Conservation (phyloP, 2,797 vertebrate genomes). For the Ctenochaetus hawaiiensis region DNA sequence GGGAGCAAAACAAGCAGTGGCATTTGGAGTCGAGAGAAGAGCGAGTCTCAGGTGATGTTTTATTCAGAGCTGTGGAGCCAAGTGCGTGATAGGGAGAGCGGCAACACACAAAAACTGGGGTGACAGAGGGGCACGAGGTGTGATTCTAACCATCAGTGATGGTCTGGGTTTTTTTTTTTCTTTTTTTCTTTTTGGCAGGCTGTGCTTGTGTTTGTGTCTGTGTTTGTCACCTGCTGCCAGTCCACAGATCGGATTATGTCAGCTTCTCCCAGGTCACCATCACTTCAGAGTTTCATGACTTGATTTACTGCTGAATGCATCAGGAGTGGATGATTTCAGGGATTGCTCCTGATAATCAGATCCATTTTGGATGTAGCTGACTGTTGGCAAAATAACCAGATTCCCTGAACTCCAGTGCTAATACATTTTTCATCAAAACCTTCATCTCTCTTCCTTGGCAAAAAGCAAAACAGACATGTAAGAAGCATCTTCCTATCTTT, state of each 20-base stretch:
- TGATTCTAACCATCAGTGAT: constrained; percentile 46
- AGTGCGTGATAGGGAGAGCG: not conserved
- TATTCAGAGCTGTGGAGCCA: constrained; percentile 39
- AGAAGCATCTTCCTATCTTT: not conserved
- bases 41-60: constrained; percentile 49
- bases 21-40: constrained; percentile 33
- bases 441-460: not conserved
- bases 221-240: constrained; percentile 39
- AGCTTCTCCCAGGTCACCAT: constrained; percentile 1
- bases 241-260: constrained; percentile 5
- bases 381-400: not conserved
- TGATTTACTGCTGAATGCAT: not conserved
- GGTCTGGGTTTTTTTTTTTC: not conserved
- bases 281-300: not conserved
- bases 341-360: not conserved
- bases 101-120: constrained; percentile 4
- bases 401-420: not conserved
- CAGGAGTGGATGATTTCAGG: not conserved
- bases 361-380: not conserved
- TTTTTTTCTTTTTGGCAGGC: too few relatives aligned
- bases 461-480: not conserved
- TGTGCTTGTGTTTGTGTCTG: constrained; percentile 24
- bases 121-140: constrained; percentile 32
- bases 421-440: not conserved
- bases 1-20: constrained; percentile 34